Conservation (phyloP, 2,888 invertebrate species). For the Andrena marginata region DNA sequence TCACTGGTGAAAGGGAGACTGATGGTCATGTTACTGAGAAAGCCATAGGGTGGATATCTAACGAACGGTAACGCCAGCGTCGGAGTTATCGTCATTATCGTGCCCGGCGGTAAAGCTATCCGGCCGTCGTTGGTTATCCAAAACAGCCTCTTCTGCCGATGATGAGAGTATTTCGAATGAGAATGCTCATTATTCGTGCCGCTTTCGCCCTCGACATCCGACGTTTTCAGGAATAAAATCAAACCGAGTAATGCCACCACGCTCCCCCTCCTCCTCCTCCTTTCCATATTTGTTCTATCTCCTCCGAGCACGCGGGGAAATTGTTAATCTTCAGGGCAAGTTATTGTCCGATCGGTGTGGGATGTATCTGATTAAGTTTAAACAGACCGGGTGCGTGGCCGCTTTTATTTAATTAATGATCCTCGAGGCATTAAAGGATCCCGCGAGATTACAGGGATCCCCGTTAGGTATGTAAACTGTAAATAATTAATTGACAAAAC, state of each 20-base stretch:
- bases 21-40: slow-evolving; percentile 93
- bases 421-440: slow-evolving; percentile 21
- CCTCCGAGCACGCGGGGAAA: neutral
- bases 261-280: slow-evolving; percentile 6
- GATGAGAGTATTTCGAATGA: slow-evolving; percentile 85
- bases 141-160: slow-evolving; percentile 92
- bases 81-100: slow-evolving; percentile 92
- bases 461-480: slow-evolving; percentile 38
- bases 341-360: neutral
- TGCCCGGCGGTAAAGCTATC: slow-evolving; percentile 93
- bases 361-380: neutral
- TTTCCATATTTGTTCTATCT: slow-evolving; percentile 10
- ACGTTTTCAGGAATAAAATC: slow-evolving; percentile 50
- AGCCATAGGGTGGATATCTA: slow-evolving; percentile 94
- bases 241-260: slow-evolving; percentile 65
- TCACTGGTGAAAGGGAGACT: slow-evolving; percentile 94
- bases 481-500: neutral
- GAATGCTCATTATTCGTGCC: slow-evolving; percentile 40
- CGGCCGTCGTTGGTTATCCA: slow-evolving; percentile 95
- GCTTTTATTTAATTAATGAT: neutral
- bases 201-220: slow-evolving; percentile 41
- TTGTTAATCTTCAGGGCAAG: too few relatives aligned
- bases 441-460: slow-evolving; percentile 33
- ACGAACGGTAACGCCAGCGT: slow-evolving; percentile 93
- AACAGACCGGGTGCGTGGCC: neutral